phyloP scores from a whole-genome alignment of 2,113 vertebrate species.

The Chaenogobius annularis region DNA sequence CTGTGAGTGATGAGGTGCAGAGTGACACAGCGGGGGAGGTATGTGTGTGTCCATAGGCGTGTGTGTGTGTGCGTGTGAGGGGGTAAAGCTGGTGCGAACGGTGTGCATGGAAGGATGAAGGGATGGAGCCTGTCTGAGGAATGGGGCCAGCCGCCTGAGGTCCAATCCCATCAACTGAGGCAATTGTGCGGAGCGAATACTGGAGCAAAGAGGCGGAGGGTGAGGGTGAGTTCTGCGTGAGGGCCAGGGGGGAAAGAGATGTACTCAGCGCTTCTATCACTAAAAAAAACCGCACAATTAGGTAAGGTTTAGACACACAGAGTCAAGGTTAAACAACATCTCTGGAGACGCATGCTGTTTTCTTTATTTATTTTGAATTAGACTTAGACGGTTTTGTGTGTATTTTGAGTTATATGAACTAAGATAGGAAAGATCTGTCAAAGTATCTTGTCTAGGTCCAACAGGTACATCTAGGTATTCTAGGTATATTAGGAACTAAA shows the following conservation, averaged over 20 bases:
- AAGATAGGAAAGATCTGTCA: constrained; percentile 2
- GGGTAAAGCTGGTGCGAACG: constrained; percentile 18
- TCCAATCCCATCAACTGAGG: constrained; percentile 73
- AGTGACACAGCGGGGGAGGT: constrained; percentile 47
- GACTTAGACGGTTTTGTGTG: neutral
- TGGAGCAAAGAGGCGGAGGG: constrained; percentile 40
- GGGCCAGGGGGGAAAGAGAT: constrained; percentile 23
- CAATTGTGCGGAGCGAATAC: constrained; percentile 70
- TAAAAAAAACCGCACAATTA: constrained; percentile 34
- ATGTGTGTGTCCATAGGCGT: neutral
- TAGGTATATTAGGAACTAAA: too few relatives aligned
- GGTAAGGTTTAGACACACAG: constrained; percentile 15
- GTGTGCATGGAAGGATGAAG: constrained; percentile 31
- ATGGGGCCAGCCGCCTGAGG: constrained; percentile 57
- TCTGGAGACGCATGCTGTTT: neutral
- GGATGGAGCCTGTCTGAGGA: constrained; percentile 54
- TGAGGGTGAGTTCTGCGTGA: constrained; percentile 43
- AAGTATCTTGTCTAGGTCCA: neutral
- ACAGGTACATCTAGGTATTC: too few relatives aligned
- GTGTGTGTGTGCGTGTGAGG: neutral
- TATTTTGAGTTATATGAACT: neutral
- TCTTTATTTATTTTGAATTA: too few relatives aligned
- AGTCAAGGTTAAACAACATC: constrained; percentile 2
- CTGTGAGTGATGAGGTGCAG: constrained; percentile 61
- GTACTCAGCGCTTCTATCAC: constrained; percentile 31